These are phyloP conservation scores for Microtus montanus DNA, from an alignment of 2,113 vertebrate species.

Conservation along the genomic window DNA sequence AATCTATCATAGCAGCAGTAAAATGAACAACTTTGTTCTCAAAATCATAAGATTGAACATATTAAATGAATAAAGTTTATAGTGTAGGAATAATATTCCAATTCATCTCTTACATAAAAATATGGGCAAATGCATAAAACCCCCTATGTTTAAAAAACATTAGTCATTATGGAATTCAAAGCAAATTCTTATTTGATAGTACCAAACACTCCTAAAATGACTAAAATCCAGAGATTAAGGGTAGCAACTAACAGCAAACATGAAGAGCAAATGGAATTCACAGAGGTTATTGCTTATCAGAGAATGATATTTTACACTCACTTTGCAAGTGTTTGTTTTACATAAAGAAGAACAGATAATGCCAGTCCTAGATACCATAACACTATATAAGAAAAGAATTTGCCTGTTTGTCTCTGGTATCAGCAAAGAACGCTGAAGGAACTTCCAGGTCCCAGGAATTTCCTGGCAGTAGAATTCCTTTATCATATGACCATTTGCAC, in stretches of 20 bases:
- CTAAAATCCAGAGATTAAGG: background rate
- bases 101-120: background rate
- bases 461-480: background rate
- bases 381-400: background rate
- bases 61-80: background rate
- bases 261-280: background rate
- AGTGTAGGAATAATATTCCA: background rate
- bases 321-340: conserved; percentile 7
- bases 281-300: background rate
- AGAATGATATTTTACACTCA: background rate
- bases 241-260: background rate
- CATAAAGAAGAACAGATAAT: background rate
- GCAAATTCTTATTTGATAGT: background rate
- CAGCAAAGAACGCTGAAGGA: background rate
- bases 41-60: background rate
- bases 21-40: background rate
- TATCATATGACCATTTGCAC: background rate
- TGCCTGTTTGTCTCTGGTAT: background rate
- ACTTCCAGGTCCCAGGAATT: background rate
- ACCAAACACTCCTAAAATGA: background rate
- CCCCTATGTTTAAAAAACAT: background rate
- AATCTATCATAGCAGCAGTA: background rate
- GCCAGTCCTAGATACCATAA: background rate
- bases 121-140: background rate
- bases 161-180: background rate